Percentiles rank a stretch among this genome's conserved stretches.
phyloP scores from a whole-genome alignment of 2,888 invertebrate genomes.

The Trypoxylon attenuatum region DNA sequence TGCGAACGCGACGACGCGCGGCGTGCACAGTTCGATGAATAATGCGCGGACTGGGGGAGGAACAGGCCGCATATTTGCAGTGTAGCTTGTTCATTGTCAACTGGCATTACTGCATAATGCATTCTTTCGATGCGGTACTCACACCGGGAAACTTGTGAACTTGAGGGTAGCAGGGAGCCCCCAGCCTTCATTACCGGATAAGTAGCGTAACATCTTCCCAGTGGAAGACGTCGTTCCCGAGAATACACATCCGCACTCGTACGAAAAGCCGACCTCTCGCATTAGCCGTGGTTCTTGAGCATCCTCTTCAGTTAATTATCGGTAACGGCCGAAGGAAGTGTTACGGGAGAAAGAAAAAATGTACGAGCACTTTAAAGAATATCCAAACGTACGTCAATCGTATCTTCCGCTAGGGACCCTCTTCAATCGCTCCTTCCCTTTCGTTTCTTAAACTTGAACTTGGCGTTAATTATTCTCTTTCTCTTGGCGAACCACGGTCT shows the following conservation, averaged over 20 bases:
- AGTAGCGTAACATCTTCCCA: conserved; percentile 25
- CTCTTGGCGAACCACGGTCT: conserved; percentile 12
- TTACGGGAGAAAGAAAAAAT: too few relatives aligned
- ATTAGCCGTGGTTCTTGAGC: too few relatives aligned
- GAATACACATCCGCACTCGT: conserved; percentile 33
- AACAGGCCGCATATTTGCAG: conserved; percentile 31
- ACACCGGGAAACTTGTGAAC: too few relatives aligned
- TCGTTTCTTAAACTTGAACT: neutral
- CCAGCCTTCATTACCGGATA: conserved; percentile 58
- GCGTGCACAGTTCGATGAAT: conserved; percentile 21
- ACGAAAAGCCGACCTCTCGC: too few relatives aligned
- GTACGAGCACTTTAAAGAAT: neutral
- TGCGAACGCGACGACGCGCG: conserved; percentile 17
- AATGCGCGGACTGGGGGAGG: conserved; percentile 17
- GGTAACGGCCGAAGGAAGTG: conserved; percentile 1
- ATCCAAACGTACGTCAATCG: neutral
- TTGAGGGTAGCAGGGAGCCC: conserved; percentile 51
- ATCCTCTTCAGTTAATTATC: conserved; percentile 4
- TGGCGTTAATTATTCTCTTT: conserved; percentile 47
- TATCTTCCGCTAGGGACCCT: too few relatives aligned
- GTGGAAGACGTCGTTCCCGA: neutral
- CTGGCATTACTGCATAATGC: conserved; percentile 38
- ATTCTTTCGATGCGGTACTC: too few relatives aligned
- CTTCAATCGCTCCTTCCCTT: too few relatives aligned
- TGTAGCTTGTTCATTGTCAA: conserved; percentile 44